Base-by-base conservation (phyloP, 2,888 invertebrate species). In the Metellina segmentata region DNA sequence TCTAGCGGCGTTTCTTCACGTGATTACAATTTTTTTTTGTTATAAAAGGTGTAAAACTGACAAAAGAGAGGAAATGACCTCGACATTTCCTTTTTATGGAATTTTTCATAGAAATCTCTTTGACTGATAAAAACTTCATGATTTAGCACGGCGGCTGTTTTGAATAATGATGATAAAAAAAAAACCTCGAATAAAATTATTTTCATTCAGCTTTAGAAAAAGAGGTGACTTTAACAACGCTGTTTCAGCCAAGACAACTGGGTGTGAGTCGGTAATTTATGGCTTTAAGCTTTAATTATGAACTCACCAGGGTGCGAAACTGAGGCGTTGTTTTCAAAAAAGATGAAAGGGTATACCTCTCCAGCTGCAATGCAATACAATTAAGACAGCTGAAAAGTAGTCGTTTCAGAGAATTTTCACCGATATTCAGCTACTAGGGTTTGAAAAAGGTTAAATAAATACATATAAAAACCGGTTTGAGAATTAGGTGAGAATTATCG, bases 61-160 rank as follows among this genome's bases (percentile, higher is more conserved):
- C 85, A 85, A 85, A 85, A 85, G 75, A 74, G 70, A 85, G 85
- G 85, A 85, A 85, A 61, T 75, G 85, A 85, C 75, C 85, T 85
- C 74, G 85, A 53, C 75, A 74, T 74, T 85, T 85, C 85, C 85
- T 74, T 75, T 85, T 75, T 34, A 75, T 19, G 48, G 69, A 82
- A 71, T 49, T n/a, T 49, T 82, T 70, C 70, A 79, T n/a, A 49
- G 71, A 82, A 82, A 71, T 20, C 11, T 34, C 61, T 61, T 81
- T 82, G 16, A 71, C 13, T 61, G 34, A 61, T 79, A 79, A 34
- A 61, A 34, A 79, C 61, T 61, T 61, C 69, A 61, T 61, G 11
- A 69, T 79, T 79, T 79, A 61, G 61, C 61, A 19, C 53, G 53
- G 61, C 61, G 34, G 53, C 79, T 53, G 79, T 61, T 79, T 61